phyloP scores from a whole-genome alignment of 2,113 vertebrate species.

The Terrapene triunguis region DNA sequence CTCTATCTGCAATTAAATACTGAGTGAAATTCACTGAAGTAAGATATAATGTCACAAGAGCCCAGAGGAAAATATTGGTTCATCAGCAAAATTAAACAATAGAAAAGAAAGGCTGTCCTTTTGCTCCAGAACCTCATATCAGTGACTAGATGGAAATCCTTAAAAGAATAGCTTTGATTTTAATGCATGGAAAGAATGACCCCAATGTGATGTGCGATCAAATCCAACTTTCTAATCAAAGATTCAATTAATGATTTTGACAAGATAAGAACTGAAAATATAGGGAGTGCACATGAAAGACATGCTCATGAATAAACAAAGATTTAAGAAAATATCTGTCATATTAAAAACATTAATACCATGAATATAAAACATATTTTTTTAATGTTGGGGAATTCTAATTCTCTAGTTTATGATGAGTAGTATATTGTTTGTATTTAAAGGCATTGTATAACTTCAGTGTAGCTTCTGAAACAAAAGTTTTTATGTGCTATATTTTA shows the following conservation, averaged over 20 bases:
- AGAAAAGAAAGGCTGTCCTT: neutral
- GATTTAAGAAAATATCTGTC: neutral
- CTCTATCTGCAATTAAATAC: neutral
- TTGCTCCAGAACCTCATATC: neutral
- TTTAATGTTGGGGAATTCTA: neutral
- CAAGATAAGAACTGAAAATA: neutral
- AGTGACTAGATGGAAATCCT: neutral
- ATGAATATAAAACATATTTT: neutral
- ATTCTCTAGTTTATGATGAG: neutral
- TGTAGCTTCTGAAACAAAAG: neutral
- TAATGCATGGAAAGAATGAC: neutral
- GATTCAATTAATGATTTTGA: neutral
- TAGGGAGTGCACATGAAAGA: neutral
- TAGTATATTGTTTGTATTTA: neutral
- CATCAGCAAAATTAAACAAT: neutral
- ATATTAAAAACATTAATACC: neutral
- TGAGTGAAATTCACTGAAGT: neutral
- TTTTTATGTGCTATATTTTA: neutral
- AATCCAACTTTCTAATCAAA: conserved; percentile 1
- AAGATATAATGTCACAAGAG: neutral
- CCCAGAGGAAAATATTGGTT: neutral
- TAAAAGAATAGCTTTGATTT: neutral
- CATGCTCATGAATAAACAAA: neutral
- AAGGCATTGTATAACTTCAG: neutral
- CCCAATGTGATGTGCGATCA: neutral